Base-by-base conservation (phyloP, 2,113 vertebrate genomes). In the Microcebus lehilahytsara region DNA sequence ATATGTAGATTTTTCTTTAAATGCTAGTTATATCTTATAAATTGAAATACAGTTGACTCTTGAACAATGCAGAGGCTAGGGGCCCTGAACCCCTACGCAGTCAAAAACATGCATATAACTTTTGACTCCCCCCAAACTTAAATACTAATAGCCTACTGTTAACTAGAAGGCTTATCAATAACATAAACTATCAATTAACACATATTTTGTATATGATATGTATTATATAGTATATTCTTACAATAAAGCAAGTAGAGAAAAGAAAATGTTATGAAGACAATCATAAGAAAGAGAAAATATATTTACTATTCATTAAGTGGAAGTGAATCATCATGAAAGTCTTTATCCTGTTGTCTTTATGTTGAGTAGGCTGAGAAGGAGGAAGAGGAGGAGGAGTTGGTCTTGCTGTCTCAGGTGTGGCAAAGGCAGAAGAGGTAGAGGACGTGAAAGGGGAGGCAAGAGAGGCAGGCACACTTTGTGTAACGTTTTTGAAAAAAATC, bases 1-100 rank as follows among this genome's bases (percentile, higher is more conserved):
- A 27, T 62, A 56, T 78, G 17, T 77, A 80, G n/a, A 66, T 87
- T 90, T 85, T 96, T 93, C 27, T 84, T 69, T n/a, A 92, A 94
- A 74, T 69, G n/a, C 9, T n/a, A 91, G 6, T 71, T 96, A 25
- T 12, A 51, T 46, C 2, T 93, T 89, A 46, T 67, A 56, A 90
- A 69, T 60, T 88, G 27, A 88, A 94, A 56, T 91, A 72, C 37
- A 72, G 22, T 72, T 40, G 37, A 72, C 69, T 23, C 69, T 72
- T 72, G 22, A 72, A 40, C 69, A 72, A 72, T 40, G 22, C 23
- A 40, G 69, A 11, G 69, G 22, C 40, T 40, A 40, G 69, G 69
- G 69, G 37, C 22, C 11, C 37, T 72, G 22, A 40, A 11, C 22
- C 37, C n/a, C 22, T 5, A 40, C 2, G 0, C 69, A 72, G 72